These are phyloP conservation scores for Ceuthmochares aereus DNA, from an alignment of 2,113 vertebrate genomes.

Conservation along the genomic window DNA sequence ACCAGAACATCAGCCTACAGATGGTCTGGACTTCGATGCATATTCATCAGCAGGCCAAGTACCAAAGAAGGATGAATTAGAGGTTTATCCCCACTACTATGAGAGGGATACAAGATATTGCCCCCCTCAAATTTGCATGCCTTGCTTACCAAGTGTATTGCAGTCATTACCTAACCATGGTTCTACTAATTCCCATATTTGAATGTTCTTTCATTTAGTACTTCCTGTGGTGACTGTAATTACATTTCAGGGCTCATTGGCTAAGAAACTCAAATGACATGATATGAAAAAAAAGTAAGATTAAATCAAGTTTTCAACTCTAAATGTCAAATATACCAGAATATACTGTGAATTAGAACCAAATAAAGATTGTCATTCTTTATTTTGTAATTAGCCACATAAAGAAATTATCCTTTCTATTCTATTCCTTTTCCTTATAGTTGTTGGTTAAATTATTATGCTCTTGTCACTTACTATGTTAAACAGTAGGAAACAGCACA, in stretches of 20 bases:
- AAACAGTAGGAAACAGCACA: neutral
- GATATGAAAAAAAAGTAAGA: neutral
- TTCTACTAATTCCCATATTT: neutral
- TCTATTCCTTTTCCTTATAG: neutral
- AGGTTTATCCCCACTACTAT: neutral
- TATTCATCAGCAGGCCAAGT: neutral
- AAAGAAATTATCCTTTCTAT: neutral
- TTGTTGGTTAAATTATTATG: neutral
- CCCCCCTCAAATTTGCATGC: neutral
- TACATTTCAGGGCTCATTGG: neutral
- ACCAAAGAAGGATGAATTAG: neutral
- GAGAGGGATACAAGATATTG: neutral
- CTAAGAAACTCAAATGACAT: neutral
- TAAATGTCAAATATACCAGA: neutral
- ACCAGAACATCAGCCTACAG: neutral
- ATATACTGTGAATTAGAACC: neutral
- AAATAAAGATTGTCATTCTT: neutral
- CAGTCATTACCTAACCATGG: neutral
- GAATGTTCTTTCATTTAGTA: neutral
- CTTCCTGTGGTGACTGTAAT: neutral
- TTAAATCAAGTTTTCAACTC: neutral
- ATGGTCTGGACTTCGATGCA: fast-evolving
- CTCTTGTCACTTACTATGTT: neutral
- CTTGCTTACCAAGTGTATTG: neutral
- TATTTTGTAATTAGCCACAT: neutral